phyloP scores from a whole-genome alignment of 2,888 invertebrate species.

The Germaria angustata region DNA sequence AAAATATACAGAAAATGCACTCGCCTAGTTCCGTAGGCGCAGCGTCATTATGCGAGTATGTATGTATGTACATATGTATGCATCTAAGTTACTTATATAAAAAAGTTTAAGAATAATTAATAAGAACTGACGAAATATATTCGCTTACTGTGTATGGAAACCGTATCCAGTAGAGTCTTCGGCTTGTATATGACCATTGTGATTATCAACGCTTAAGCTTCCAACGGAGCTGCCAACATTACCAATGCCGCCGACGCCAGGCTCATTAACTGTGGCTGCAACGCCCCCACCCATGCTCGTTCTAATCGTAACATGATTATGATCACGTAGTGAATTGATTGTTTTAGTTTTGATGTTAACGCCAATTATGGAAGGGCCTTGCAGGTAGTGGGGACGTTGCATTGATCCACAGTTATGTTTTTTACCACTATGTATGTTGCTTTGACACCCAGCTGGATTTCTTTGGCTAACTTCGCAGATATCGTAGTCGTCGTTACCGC shows the following conservation, averaged over 20 bases:
- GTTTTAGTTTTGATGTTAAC: constrained; percentile 22
- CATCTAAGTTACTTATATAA: too few relatives aligned
- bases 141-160: constrained; percentile 48
- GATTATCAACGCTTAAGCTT: constrained; percentile 66
- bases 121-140: not conserved
- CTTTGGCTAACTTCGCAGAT: constrained; percentile 68
- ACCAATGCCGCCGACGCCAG: constrained; percentile 53
- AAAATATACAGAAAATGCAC: too few relatives aligned
- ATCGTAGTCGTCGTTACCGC: constrained; percentile 68
- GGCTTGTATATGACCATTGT: constrained; percentile 46
- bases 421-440: constrained; percentile 19
- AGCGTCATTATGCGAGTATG: not conserved
- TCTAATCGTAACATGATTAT: constrained; percentile 13
- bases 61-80: not conserved
- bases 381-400: constrained; percentile 32
- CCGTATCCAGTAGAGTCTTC: constrained; percentile 34
- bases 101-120: not conserved
- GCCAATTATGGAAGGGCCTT: constrained; percentile 26
- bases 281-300: constrained; percentile 21
- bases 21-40: too few relatives aligned
- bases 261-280: constrained; percentile 26
- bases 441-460: constrained; percentile 49
- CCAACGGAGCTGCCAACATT: constrained; percentile 67
- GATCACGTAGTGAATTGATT: constrained; percentile 30
- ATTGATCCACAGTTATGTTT: constrained; percentile 35